These are phyloP conservation scores for Mormyrus lacerda DNA, from an alignment of 2,113 vertebrate genomes.

Conservation along the genomic window DNA sequence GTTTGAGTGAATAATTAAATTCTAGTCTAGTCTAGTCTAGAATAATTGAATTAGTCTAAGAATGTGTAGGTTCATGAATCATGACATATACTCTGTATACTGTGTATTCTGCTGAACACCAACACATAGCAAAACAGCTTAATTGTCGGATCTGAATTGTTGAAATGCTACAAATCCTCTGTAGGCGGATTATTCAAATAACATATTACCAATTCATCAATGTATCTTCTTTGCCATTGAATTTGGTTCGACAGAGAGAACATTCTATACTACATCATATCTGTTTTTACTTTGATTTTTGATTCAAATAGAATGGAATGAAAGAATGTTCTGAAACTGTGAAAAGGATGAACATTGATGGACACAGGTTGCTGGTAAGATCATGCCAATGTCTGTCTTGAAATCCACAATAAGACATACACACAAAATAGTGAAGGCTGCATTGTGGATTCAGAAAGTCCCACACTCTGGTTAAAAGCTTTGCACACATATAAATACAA, in stretches of 20 bases:
- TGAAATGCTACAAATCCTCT: not conserved
- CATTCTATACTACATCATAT: not conserved
- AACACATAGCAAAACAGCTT: too few relatives aligned
- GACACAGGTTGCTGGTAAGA: slow-evolving; percentile 69
- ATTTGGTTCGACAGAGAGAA: not conserved
- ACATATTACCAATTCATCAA: not conserved
- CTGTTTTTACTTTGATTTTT: not conserved
- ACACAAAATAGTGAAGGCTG: not conserved
- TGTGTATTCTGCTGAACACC: too few relatives aligned
- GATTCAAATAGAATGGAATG: slow-evolving; percentile 61
- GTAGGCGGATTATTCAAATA: not conserved
- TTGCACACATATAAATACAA: not conserved
- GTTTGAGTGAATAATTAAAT: too few relatives aligned
- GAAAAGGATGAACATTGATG: slow-evolving; percentile 58
- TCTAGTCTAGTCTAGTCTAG: too few relatives aligned
- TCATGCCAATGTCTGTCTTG: not conserved
- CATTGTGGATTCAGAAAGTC: not conserved
- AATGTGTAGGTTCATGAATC: too few relatives aligned
- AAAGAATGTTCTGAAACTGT: slow-evolving; percentile 54
- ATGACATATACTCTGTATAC: too few relatives aligned
- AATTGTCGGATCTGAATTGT: too few relatives aligned
- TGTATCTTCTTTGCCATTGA: not conserved
- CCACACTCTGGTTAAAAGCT: not conserved
- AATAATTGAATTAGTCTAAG: too few relatives aligned
- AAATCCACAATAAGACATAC: not conserved